phyloP scores from a whole-genome alignment of 2,888 invertebrate species.

The Unio pictorum region DNA sequence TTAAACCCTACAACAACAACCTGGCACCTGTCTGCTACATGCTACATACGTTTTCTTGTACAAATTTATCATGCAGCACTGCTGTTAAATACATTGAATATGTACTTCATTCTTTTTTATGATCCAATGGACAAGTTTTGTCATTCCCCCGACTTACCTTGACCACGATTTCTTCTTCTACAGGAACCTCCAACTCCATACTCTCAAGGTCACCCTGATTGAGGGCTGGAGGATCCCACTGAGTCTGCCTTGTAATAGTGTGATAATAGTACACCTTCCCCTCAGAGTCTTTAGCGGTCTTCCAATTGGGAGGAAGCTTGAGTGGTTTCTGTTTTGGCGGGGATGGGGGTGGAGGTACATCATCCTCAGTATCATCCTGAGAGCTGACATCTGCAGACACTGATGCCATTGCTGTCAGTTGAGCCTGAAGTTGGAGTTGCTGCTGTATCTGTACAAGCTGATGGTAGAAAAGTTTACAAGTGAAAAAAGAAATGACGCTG shows the following conservation, averaged over 20 bases:
- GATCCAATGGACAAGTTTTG: too few relatives aligned
- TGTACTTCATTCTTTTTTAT: too few relatives aligned
- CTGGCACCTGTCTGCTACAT: too few relatives aligned
- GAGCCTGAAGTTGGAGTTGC: slow-evolving; percentile 29
- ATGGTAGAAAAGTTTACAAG: not conserved
- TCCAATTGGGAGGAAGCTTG: slow-evolving; percentile 89
- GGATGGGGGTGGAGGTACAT: slow-evolving; percentile 68
- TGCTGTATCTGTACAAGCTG: slow-evolving; percentile 52
- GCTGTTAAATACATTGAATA: too few relatives aligned
- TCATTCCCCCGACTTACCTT: not conserved
- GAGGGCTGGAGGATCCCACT: slow-evolving; percentile 72
- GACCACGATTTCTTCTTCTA: slow-evolving; percentile 3
- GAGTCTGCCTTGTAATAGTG: slow-evolving; percentile 72
- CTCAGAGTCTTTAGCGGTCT: slow-evolving; percentile 84
- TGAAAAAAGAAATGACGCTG: too few relatives aligned
- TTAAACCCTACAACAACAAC: too few relatives aligned
- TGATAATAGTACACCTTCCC: slow-evolving; percentile 95
- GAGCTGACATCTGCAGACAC: slow-evolving; percentile 6
- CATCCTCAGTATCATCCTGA: slow-evolving; percentile 45
- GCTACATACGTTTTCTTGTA: too few relatives aligned
- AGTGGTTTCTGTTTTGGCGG: slow-evolving; percentile 66
- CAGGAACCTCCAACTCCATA: slow-evolving; percentile 2
- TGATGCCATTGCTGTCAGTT: slow-evolving; percentile 9
- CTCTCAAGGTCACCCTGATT: slow-evolving; percentile 49
- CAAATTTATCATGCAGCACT: too few relatives aligned